Evolutionary conservation across 2,113 vertebrate genomes (phyloP).

Genomic region (Tachycineta bicolor): DNA sequence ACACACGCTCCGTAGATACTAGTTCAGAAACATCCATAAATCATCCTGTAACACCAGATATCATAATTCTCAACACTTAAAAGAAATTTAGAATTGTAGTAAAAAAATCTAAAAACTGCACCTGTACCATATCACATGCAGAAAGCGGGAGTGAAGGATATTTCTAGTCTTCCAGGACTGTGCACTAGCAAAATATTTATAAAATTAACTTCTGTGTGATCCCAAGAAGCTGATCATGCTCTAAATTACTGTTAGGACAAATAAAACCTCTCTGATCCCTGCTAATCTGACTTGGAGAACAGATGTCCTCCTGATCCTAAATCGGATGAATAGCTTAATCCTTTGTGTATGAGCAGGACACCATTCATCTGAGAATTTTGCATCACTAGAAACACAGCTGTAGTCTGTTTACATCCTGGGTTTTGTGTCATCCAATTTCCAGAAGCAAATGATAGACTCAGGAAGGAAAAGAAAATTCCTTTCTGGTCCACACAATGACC

Average conservation of each 20-base stretch:
- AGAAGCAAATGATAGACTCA: neutral
- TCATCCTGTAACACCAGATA: neutral
- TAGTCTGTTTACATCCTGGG: conserved; percentile 24
- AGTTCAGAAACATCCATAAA: neutral
- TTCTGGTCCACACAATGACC: neutral
- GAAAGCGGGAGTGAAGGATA: neutral
- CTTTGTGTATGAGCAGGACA: conserved; percentile 27
- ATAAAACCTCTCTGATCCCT: conserved; percentile 53
- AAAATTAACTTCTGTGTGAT: conserved; percentile 43
- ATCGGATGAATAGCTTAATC: conserved; percentile 52
- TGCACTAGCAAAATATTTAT: conserved; percentile 2
- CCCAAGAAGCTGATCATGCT: conserved; percentile 46
- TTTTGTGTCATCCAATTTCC: neutral
- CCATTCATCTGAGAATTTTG: conserved; percentile 42
- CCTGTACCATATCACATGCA: neutral
- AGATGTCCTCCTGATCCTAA: conserved; percentile 53
- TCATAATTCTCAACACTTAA: neutral
- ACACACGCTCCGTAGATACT: neutral
- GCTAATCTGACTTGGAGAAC: conserved; percentile 59
- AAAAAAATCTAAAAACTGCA: neutral
- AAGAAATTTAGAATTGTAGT: neutral
- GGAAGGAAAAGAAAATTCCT: neutral
- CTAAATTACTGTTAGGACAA: conserved; percentile 50
- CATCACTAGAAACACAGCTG: conserved; percentile 50
- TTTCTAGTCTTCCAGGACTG: neutral